Conservation (phyloP, 2,113 vertebrate genomes). For the Bagarius yarrelli region DNA sequence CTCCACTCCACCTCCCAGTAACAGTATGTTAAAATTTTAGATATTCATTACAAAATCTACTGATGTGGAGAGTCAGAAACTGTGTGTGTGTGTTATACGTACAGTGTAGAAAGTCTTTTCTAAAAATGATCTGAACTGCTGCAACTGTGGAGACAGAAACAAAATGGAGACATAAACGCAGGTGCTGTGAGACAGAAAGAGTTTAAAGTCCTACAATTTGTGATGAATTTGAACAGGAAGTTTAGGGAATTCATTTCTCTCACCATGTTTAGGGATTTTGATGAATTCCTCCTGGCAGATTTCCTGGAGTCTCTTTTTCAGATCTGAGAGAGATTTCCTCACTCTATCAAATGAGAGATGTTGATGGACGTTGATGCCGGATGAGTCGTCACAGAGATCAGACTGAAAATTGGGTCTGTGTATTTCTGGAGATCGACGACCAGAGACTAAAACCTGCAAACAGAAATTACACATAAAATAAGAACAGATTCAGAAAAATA, state of each 20-base stretch:
- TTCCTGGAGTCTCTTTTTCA: neutral
- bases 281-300: neutral
- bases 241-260: neutral
- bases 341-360: neutral
- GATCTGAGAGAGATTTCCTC: neutral
- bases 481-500: neutral
- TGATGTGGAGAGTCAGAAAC: neutral
- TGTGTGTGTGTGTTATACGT: neutral
- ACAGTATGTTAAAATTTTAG: too few relatives aligned
- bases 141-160: constrained; percentile 1
- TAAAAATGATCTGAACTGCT: neutral
- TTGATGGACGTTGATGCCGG: neutral
- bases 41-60: neutral
- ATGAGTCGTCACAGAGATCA: neutral
- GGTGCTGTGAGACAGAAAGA: neutral
- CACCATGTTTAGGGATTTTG: neutral
- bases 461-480: neutral
- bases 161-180: neutral
- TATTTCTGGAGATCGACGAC: neutral
- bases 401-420: neutral
- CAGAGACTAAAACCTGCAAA: neutral
- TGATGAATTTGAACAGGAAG: neutral
- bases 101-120: neutral
- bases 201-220: neutral
- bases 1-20: too few relatives aligned